A percentile compares a stretch with the other conserved stretches of the same genome.
These are phyloP conservation scores for Onchidella celtica DNA, from an alignment of 2,888 invertebrate genomes.

Conservation along the genomic window DNA sequence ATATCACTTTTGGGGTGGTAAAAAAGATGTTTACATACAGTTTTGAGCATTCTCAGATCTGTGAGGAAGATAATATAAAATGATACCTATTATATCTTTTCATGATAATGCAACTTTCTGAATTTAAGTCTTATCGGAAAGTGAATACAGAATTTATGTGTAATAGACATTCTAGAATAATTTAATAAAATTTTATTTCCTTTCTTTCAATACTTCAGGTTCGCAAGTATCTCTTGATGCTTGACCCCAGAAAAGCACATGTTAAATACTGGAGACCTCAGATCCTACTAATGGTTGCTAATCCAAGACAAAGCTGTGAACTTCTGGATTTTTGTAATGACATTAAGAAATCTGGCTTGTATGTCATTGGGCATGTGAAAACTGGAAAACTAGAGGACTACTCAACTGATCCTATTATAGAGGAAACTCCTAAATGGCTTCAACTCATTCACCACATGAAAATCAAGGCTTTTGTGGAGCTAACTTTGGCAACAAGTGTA, in stretches of 20 bases:
- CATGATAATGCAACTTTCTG: too few species aligned
- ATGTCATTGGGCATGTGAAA: constrained; percentile 92
- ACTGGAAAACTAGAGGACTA: constrained; percentile 81
- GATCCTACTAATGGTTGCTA: constrained; percentile 94
- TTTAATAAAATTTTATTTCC: too few species aligned
- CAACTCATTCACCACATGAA: constrained; percentile 98
- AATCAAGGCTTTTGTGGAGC: constrained; percentile 94
- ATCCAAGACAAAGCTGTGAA: constrained; percentile 93
- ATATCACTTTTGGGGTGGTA: too few species aligned
- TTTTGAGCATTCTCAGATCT: too few species aligned
- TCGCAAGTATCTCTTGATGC: constrained; percentile 95
- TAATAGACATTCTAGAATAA: too few species aligned
- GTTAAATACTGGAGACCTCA: constrained; percentile 99
- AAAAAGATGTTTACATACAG: too few species aligned
- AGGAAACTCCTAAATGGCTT: constrained; percentile 87
- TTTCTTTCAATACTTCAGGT: too few species aligned
- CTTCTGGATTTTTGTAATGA: constrained; percentile 98
- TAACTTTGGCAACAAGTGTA: constrained; percentile 92
- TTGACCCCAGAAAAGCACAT: constrained; percentile 98
- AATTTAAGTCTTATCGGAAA: too few species aligned
- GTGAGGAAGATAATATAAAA: too few species aligned
- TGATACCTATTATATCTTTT: too few species aligned
- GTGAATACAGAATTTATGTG: too few species aligned
- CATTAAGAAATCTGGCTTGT: constrained; percentile 93
- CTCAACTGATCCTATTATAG: constrained; percentile 86